Evolutionary conservation across 2,797 vertebrate genomes (phyloP).

Genomic region (Spatula versicolor): DNA sequence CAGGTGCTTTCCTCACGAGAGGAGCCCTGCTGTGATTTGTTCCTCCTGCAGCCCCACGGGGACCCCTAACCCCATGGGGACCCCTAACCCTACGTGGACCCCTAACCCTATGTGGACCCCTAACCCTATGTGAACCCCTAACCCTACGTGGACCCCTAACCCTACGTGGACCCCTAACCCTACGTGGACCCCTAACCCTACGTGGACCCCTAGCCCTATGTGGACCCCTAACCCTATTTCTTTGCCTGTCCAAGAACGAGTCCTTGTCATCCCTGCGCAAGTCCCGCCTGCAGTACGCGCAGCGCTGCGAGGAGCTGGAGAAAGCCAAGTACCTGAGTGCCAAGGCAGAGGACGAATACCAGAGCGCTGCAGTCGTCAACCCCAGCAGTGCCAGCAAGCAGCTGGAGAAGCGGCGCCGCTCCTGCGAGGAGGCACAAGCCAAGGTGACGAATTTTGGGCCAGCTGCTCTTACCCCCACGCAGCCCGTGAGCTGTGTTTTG

Average conservation of each 20-base stretch:
- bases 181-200: no score
- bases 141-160: background rate
- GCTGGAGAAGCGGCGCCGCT: conserved; percentile 89
- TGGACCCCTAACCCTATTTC: background rate
- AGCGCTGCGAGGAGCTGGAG: conserved; percentile 89
- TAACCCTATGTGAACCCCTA: background rate
- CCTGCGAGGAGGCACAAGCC: conserved; percentile 86
- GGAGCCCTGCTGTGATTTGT: background rate
- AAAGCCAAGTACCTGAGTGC: conserved; percentile 83
- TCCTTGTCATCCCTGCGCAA: conserved; percentile 83
- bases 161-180: background rate
- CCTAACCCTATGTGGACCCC: background rate
- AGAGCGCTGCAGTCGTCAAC: background rate
- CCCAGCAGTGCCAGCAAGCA: conserved; percentile 82
- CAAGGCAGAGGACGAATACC: conserved; percentile 81
- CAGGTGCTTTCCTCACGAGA: background rate
- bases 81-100: background rate
- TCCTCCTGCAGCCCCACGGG: background rate
- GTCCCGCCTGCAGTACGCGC: conserved; percentile 86
- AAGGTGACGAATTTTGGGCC: conserved; percentile 76
- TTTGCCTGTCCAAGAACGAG: conserved; percentile 79
- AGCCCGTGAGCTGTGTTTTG: fast-evolving
- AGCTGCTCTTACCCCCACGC: no score
- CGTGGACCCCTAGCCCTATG: background rate
- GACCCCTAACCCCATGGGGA: no score